A percentile compares a stretch with the other conserved stretches of the same genome.
Conservation (phyloP, 2,888 invertebrate genomes). For the Limnephilus lunatus region DNA sequence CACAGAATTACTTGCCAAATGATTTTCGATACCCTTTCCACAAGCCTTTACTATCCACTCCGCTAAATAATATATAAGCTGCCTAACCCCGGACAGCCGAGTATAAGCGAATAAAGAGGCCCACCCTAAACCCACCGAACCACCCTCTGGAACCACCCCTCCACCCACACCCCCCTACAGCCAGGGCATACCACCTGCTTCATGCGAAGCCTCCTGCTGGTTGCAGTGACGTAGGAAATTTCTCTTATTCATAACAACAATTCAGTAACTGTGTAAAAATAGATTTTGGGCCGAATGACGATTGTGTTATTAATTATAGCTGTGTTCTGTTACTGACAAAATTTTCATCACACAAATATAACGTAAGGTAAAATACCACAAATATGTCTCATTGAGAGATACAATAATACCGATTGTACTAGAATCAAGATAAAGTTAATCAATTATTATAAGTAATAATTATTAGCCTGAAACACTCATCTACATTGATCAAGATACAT, state of each 20-base stretch:
- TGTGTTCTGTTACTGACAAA: background rate
- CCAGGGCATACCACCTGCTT: constrained; percentile 16
- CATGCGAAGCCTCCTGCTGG: constrained; percentile 29
- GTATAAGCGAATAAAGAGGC: constrained; percentile 32
- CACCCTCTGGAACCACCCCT: constrained; percentile 13
- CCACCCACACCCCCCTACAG: background rate
- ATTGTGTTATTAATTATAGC: background rate
- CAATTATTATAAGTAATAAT: too few species aligned
- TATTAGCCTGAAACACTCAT: too few species aligned
- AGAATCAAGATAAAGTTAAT: background rate
- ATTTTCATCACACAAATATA: background rate
- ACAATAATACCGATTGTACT: background rate
- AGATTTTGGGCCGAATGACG: background rate
- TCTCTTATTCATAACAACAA: background rate
- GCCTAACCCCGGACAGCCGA: constrained; percentile 18
- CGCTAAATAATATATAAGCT: constrained; percentile 35
- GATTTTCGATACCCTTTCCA: constrained; percentile 38
- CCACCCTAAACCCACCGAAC: background rate
- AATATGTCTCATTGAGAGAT: background rate
- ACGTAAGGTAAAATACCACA: background rate
- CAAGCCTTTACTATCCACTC: constrained; percentile 42
- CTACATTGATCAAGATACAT: too few species aligned
- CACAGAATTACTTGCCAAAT: constrained; percentile 5
- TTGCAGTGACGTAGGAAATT: background rate
- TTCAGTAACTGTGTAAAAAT: background rate